Evolutionary conservation across 2,888 invertebrate species (phyloP).

Genomic region (Drosophila dives): DNA sequence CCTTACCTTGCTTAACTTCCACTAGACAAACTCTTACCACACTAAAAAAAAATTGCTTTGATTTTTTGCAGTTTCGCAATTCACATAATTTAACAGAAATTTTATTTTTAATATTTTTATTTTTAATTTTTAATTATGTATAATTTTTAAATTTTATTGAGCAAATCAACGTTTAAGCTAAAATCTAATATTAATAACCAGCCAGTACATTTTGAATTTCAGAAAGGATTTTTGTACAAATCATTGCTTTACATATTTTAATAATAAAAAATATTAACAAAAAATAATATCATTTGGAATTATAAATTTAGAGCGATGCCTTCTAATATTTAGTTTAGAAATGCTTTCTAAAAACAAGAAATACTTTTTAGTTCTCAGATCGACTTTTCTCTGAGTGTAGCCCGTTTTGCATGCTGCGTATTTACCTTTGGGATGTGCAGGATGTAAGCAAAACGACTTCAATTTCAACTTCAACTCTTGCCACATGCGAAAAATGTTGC

Average conservation of each 20-base stretch:
- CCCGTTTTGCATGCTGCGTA: conserved; percentile 41
- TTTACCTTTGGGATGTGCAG: conserved; percentile 53
- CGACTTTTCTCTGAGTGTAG: not conserved
- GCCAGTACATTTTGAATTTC: too few relatives aligned
- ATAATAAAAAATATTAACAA: not conserved
- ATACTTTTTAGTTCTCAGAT: not conserved
- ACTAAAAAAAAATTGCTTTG: not conserved
- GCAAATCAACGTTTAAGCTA: too few relatives aligned
- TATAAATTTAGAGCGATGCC: not conserved
- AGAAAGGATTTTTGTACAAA: too few relatives aligned
- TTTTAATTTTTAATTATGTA: too few relatives aligned
- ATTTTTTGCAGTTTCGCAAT: not conserved
- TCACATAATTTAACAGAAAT: not conserved
- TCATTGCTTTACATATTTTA: too few relatives aligned
- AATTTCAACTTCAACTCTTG: conserved; percentile 38
- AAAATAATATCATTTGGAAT: not conserved
- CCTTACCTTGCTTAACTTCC: conserved; percentile 9
- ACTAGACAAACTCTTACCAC: conserved; percentile 18
- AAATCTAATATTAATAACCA: too few relatives aligned
- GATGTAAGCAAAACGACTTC: conserved; percentile 34
- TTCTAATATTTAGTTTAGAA: not conserved
- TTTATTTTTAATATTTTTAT: not conserved
- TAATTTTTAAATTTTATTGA: too few relatives aligned
- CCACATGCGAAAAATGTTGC: conserved; percentile 27
- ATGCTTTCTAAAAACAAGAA: not conserved